A percentile compares a stretch with the other conserved stretches of the same genome.
phyloP scores from a whole-genome alignment of 2,113 vertebrate genomes.

The Engystomops pustulosus region DNA sequence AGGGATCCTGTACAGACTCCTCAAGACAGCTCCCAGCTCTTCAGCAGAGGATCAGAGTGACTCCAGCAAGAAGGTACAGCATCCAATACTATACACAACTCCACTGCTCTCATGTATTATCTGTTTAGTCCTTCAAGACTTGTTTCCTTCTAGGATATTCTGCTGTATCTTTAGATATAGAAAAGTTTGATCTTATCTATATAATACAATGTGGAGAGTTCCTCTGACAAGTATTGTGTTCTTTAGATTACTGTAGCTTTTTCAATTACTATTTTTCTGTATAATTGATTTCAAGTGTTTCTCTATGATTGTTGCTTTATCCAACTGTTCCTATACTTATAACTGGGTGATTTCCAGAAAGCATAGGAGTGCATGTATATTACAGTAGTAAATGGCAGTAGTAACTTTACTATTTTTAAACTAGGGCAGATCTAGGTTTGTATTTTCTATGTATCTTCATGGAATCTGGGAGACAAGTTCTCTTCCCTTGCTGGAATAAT shows the following conservation, averaged over 20 bases:
- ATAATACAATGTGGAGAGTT: neutral
- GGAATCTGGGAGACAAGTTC: no score
- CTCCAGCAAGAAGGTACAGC: constrained; percentile 50
- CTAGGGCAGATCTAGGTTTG: no score
- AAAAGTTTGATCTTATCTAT: neutral
- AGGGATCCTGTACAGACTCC: constrained; percentile 40
- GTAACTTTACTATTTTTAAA: no score
- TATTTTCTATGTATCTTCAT: no score
- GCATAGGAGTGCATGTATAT: neutral
- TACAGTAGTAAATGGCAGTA: neutral
- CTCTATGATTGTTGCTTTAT: neutral
- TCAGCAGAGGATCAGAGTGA: constrained; percentile 45
- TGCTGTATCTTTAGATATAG: neutral
- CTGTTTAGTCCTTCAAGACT: neutral
- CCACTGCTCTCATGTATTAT: neutral
- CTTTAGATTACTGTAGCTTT: neutral
- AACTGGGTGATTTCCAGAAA: neutral
- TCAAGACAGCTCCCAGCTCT: constrained; percentile 46
- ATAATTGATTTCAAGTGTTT: neutral
- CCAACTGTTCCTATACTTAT: neutral
- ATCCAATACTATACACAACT: neutral
- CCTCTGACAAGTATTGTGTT: neutral
- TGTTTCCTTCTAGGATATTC: constrained; percentile 4
- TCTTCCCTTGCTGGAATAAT: no score
- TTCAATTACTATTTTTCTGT: neutral